Evolutionary conservation across 2,888 invertebrate genomes (phyloP).

Genomic region (Branchellion lobata): DNA sequence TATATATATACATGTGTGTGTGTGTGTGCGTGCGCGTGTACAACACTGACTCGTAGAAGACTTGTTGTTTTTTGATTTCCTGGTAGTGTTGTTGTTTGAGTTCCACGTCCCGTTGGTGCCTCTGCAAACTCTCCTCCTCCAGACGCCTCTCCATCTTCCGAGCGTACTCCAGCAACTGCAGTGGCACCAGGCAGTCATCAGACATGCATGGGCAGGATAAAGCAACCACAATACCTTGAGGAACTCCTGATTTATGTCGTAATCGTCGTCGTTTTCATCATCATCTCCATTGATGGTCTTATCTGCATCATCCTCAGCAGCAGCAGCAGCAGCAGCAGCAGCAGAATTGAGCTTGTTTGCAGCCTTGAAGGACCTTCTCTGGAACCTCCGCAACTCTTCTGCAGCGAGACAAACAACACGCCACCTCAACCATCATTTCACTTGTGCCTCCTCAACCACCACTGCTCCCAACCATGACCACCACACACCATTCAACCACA

Average conservation of each 20-base stretch:
- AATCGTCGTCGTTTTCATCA: not conserved
- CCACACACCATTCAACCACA: not conserved
- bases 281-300: not conserved
- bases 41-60: slow-evolving; percentile 11
- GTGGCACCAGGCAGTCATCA: not conserved
- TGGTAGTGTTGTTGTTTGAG: not conserved
- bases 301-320: not conserved
- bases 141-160: slow-evolving; percentile 4
- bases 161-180: not conserved
- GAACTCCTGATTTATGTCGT: not conserved
- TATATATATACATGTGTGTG: not conserved
- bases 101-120: not conserved
- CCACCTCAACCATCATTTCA: too few relatives aligned
- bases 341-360: not conserved
- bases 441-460: too few relatives aligned
- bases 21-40: not conserved
- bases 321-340: too few relatives aligned
- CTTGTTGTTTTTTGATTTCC: slow-evolving; percentile 13
- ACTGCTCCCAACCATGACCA: too few relatives aligned
- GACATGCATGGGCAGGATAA: too few relatives aligned
- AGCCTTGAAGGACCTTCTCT: too few relatives aligned
- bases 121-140: not conserved
- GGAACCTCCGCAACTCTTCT: too few relatives aligned
- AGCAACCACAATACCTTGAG: not conserved
- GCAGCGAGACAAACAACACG: too few relatives aligned